Evolutionary conservation across 2,888 invertebrate genomes (phyloP).

Genomic region (Metopia argyrocephala): DNA sequence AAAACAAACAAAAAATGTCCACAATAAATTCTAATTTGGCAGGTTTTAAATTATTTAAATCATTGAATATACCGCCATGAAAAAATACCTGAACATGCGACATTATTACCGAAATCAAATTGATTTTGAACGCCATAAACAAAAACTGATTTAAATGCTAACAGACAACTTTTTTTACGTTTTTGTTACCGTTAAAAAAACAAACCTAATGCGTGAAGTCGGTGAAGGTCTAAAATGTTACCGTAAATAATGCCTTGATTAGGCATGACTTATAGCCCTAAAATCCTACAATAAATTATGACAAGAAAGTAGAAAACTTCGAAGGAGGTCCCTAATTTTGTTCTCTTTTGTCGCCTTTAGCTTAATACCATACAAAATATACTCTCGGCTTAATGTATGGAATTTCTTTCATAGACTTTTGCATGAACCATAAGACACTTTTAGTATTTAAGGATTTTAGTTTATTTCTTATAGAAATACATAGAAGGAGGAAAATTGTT

Average conservation of each 20-base stretch:
- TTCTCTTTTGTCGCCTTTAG: conserved; percentile 18
- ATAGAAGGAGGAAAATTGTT: conserved; percentile 19
- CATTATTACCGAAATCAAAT: conserved; percentile 35
- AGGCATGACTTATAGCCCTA: conserved; percentile 64
- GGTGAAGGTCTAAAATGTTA: conserved; percentile 24
- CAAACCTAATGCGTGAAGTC: conserved; percentile 2
- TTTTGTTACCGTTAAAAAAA: not conserved
- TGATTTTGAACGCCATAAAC: conserved; percentile 11
- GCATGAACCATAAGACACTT: conserved; percentile 46
- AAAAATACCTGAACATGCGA: not conserved
- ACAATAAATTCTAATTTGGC: not conserved
- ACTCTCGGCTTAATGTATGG: conserved; percentile 27
- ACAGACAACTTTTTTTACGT: not conserved
- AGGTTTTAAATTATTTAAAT: conserved; percentile 33
- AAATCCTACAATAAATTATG: conserved; percentile 55
- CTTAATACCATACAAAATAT: conserved; percentile 14
- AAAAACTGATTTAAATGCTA: not conserved
- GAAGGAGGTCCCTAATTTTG: conserved; percentile 49
- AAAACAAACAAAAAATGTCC: not conserved
- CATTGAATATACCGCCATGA: not conserved
- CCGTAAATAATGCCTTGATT: conserved; percentile 64
- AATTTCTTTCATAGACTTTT: conserved; percentile 29
- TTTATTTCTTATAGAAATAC: too few species aligned
- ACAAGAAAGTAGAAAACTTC: conserved; percentile 26
- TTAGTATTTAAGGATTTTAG: not conserved